These are phyloP conservation scores for Nyctalus aviator DNA, from an alignment of 2,797 vertebrate species.

Conservation along the genomic window DNA sequence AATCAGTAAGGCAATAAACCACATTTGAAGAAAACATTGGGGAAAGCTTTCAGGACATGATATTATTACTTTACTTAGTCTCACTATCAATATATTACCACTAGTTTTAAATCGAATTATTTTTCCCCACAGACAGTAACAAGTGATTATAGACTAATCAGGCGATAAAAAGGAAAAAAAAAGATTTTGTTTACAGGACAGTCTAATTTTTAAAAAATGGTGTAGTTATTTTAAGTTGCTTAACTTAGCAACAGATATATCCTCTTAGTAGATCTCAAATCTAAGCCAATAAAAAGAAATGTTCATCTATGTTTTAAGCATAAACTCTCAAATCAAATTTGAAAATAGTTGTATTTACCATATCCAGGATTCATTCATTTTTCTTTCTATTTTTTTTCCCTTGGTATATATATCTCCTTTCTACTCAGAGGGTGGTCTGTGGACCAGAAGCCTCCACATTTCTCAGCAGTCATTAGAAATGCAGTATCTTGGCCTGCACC, in stretches of 20 bases:
- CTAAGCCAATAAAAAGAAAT: background rate
- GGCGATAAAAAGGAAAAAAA: slow-evolving; percentile 40
- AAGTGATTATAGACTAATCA: slow-evolving; percentile 26
- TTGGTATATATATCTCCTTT: background rate
- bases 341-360: background rate
- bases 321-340: background rate
- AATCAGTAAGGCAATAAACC: slow-evolving; percentile 54
- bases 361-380: background rate
- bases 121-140: slow-evolving; percentile 69
- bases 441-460: background rate
- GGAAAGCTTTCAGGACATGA: slow-evolving; percentile 55
- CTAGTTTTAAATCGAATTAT: slow-evolving; percentile 35
- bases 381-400: background rate
- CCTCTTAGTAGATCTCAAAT: background rate
- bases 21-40: slow-evolving; percentile 48
- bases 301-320: background rate
- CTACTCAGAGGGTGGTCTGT: background rate
- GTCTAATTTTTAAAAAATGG: slow-evolving; percentile 26
- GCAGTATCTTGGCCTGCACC: background rate
- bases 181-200: background rate
- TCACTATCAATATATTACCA: slow-evolving; percentile 29
- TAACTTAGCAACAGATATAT: background rate
- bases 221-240: background rate
- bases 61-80: slow-evolving; percentile 58
- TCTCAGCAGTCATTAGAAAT: background rate